Base-by-base conservation (phyloP, 2,888 invertebrate species). In the Coelinius sp. region DNA sequence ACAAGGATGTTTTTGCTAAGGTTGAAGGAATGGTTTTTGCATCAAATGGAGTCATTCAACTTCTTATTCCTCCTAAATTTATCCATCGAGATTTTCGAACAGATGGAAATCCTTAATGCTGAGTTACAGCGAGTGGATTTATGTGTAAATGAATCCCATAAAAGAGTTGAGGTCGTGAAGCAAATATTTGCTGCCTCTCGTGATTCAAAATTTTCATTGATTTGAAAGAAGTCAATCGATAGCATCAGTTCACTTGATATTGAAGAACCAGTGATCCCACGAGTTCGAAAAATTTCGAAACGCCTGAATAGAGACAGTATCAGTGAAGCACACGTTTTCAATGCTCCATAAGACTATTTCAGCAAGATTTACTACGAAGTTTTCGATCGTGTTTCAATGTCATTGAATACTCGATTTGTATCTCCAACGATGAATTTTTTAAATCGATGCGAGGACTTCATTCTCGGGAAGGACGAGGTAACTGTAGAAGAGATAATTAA, bases 61-160 rank as follows among this genome's bases (percentile, higher is more conserved):
- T 69, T 59, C 62, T 62, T 59, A 27, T 73, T 64, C 52, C 53
- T 53, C 1, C 10, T 68, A 22, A 46, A 52, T 64, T 63, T 31
- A 38, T 53, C 53, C 17, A 72, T 72, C 41, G 49, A 69, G 31
- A 59, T 69, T 38, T 73, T 68, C 14, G 73, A 73, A 52, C 59
- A 52, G 44, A 63, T 63, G 17, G 73, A 69, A 73, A 44, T 63
- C 52, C 64, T 73, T 4, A 73, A 73, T 53, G 52, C 52, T 10
- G 41, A 63, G 49, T 52, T 69, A n/a, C 68, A 73, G 38, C 52
- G 35, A 25, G 46, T 27, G 20, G 49, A 62, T 52, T 41, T 52
- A n/a, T 31, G 67, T 66, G 4, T 68, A 20, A 35, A 66, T 44
- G 68, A 72, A 68, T 68, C 68, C 25, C 67, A 68, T 25, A 24